A percentile compares a stretch with the other conserved stretches of the same genome.
Conservation (phyloP, 2,113 vertebrate genomes). For the Ia io region DNA sequence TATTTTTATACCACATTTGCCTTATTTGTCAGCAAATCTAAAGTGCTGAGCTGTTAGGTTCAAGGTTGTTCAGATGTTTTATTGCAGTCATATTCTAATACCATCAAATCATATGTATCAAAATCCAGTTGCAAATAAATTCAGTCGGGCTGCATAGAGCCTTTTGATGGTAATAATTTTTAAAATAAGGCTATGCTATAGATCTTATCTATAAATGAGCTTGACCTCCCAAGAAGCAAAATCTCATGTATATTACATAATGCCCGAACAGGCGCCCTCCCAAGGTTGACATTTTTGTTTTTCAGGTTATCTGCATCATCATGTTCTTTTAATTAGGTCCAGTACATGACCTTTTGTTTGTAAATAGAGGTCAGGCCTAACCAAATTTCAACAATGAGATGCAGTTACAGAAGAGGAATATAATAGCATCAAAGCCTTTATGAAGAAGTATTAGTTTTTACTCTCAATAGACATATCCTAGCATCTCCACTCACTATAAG, state of each 20-base stretch:
- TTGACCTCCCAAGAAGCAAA: not conserved
- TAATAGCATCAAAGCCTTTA: not conserved
- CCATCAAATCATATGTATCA: not conserved
- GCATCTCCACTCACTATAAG: not conserved
- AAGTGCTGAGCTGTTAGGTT: not conserved
- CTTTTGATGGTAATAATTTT: not conserved
- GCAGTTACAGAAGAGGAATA: constrained; percentile 15
- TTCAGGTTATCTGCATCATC: constrained; percentile 3
- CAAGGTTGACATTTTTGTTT: constrained; percentile 30
- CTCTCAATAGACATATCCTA: not conserved
- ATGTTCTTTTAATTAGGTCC: constrained; percentile 33
- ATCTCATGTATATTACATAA: not conserved
- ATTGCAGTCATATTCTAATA: constrained; percentile 11
- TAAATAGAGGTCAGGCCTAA: constrained; percentile 43
- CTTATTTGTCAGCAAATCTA: constrained; percentile 22
- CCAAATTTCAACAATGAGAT: constrained; percentile 29
- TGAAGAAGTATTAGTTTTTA: constrained; percentile 19
- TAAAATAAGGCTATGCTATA: not conserved
- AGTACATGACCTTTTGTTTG: constrained; percentile 30
- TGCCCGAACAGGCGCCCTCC: not conserved
- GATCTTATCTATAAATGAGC: constrained; percentile 18
- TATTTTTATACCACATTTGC: not conserved
- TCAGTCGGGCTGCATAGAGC: not conserved
- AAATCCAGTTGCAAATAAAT: constrained; percentile 34
- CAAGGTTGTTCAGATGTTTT: not conserved